phyloP scores from a whole-genome alignment of 2,888 invertebrate genomes.

The Rhogogaster chlorosoma region DNA sequence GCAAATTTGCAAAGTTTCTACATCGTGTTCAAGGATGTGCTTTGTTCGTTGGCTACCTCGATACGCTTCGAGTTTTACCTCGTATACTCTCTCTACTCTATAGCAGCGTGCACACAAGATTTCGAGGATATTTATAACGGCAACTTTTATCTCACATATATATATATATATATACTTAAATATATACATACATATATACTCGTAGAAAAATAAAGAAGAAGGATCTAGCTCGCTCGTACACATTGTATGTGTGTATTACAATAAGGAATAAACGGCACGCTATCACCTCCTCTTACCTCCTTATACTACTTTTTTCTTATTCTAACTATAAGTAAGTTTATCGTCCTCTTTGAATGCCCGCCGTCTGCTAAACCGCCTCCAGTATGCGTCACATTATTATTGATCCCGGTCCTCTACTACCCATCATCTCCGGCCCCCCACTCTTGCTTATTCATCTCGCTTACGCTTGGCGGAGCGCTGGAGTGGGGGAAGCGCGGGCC shows the following conservation, averaged over 20 bases:
- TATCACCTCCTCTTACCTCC: neutral
- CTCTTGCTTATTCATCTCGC: neutral
- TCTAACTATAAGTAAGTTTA: neutral
- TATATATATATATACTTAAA: neutral
- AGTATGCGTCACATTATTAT: constrained; percentile 13
- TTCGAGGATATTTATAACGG: neutral
- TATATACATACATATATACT: neutral
- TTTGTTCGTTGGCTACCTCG: constrained; percentile 19
- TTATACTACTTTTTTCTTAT: neutral
- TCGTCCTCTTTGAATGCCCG: constrained; percentile 4
- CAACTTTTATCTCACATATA: neutral
- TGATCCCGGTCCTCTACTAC: neutral
- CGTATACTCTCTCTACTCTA: neutral
- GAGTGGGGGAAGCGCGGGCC: constrained; percentile 36
- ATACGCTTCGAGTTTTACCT: constrained; percentile 32
- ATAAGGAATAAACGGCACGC: constrained; percentile 23
- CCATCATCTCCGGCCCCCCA: constrained; percentile 1
- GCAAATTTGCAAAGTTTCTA: constrained; percentile 36
- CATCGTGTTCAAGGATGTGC: constrained; percentile 26
- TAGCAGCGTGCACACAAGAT: neutral
- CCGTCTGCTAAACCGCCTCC: neutral
- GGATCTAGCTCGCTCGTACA: neutral
- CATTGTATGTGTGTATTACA: neutral
- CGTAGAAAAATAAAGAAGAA: neutral
- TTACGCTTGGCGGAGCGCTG: neutral